Evolutionary conservation across 2,797 vertebrate species (phyloP).

Genomic region (Thunnus albacares): DNA sequence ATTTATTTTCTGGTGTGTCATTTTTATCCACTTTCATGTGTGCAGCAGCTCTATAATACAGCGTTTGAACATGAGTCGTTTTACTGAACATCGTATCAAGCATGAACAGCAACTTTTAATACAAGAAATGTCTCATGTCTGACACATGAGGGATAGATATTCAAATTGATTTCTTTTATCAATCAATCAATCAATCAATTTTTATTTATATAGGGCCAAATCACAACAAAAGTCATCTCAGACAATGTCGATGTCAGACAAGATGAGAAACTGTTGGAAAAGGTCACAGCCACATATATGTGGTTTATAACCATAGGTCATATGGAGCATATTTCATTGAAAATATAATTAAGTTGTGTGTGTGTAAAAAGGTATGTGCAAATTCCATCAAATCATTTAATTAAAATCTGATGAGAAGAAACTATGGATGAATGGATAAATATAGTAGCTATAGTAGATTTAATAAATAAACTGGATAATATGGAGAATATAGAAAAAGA

Average conservation of each 20-base stretch:
- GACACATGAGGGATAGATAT: no score
- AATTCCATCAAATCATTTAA: not conserved
- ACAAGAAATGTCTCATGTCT: not conserved
- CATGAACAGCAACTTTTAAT: not conserved
- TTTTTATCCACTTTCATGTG: not conserved
- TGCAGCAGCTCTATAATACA: slow-evolving; percentile 15
- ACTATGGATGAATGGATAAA: not conserved
- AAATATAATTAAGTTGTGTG: not conserved
- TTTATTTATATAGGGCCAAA: no score
- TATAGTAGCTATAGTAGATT: no score
- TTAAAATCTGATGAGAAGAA: not conserved
- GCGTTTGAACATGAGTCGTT: not conserved
- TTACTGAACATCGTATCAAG: not conserved
- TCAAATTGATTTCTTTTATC: not conserved
- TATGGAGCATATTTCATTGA: not conserved
- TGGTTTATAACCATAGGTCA: not conserved
- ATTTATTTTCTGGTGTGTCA: not conserved
- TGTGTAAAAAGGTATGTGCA: not conserved
- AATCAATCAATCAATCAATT: no score
- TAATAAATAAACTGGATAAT: no score
- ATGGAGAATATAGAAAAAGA: not conserved
- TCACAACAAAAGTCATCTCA: not conserved
- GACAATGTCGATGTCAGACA: not conserved
- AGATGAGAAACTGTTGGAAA: not conserved
- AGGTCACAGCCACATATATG: no score